Evolutionary conservation across 2,888 invertebrate species (phyloP).

Genomic region (Pseudococcus longispinus): DNA sequence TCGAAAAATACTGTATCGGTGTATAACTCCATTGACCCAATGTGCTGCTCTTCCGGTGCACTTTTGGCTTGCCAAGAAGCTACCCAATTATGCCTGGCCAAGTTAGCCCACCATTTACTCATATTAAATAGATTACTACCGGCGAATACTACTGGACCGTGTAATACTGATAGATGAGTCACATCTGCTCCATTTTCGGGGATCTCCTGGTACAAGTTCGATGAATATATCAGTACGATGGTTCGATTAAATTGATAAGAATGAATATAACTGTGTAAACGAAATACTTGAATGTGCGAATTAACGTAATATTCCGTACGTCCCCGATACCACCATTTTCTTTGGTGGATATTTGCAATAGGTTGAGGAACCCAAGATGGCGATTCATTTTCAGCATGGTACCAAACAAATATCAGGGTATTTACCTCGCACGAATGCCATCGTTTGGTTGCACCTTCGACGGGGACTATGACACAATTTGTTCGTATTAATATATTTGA

Average conservation of each 20-base stretch:
- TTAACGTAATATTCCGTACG: conserved; percentile 79
- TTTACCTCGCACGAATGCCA: conserved; percentile 77
- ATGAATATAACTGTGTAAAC: not conserved
- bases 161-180: conserved; percentile 80
- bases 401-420: conserved; percentile 81
- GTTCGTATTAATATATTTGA: no score
- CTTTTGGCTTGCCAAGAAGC: conserved; percentile 68
- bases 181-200: conserved; percentile 90
- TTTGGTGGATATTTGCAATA: conserved; percentile 67
- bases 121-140: conserved; percentile 64
- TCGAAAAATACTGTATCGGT: conserved; percentile 72
- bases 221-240: no score
- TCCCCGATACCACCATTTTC: conserved; percentile 74
- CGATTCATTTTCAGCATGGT: conserved; percentile 74
- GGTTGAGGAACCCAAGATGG: conserved; percentile 74
- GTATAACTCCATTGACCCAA: conserved; percentile 70
- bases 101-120: conserved; percentile 62
- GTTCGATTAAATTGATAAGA: no score
- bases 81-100: conserved; percentile 70
- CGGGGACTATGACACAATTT: conserved; percentile 68
- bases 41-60: conserved; percentile 68
- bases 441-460: conserved; percentile 72
- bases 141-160: conserved; percentile 69
- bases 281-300: conserved; percentile 76
- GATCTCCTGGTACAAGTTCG: conserved; percentile 68